Conservation (phyloP, 1,140 invertebrate species). For the Sarcophaga bullata region DNA sequence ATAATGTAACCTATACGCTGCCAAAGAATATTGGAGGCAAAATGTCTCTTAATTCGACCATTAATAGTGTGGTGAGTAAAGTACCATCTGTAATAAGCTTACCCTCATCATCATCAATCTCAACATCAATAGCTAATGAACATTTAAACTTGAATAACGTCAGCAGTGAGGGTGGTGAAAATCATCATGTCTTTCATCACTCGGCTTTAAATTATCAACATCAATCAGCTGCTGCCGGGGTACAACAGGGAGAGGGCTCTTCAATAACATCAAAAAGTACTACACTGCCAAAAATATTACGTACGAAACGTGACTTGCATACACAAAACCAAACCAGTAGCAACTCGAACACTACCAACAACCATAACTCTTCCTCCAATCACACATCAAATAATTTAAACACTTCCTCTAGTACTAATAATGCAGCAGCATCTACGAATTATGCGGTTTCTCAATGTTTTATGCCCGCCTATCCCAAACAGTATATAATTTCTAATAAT, state of each 20-base stretch:
- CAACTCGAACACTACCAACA: no score
- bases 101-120: slow-evolving; percentile 46
- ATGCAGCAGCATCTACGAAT: not conserved
- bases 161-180: slow-evolving; percentile 17
- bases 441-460: slow-evolving; percentile 56
- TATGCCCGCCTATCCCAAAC: slow-evolving; percentile 59
- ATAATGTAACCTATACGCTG: slow-evolving; percentile 62
- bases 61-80: slow-evolving; percentile 64
- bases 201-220: not conserved
- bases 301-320: slow-evolving; percentile 42
- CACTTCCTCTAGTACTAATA: not conserved
- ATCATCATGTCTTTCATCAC: not conserved
- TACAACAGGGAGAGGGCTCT: not conserved
- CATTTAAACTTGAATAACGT: slow-evolving; percentile 49
- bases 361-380: not conserved
- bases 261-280: slow-evolving; percentile 44
- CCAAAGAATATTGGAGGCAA: slow-evolving; percentile 64
- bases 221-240: not conserved
- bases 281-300: slow-evolving; percentile 48
- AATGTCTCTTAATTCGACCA: slow-evolving; percentile 62
- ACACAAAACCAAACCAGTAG: not conserved
- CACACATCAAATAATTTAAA: slow-evolving; percentile 12
- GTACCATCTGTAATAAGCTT: slow-evolving; percentile 64
- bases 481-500: slow-evolving; percentile 11
- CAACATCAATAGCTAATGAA: slow-evolving; percentile 25